phyloP scores from a whole-genome alignment of 2,113 vertebrate species.

The Pomatorhinus ruficollis region DNA sequence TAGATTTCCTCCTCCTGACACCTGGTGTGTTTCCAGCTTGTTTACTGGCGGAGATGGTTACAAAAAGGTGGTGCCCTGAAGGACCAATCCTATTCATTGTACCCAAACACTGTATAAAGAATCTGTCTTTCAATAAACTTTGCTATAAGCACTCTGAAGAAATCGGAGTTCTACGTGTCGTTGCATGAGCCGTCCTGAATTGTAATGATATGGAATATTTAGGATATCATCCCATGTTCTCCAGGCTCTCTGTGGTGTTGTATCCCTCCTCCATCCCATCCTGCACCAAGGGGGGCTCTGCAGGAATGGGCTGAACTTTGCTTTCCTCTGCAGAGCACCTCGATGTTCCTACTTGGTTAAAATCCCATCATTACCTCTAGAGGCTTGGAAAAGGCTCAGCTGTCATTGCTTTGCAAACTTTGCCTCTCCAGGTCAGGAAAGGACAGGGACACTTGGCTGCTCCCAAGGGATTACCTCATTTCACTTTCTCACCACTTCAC shows the following conservation, averaged over 20 bases:
- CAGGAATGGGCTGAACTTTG: neutral
- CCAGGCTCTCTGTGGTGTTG: neutral
- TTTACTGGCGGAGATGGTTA: no score
- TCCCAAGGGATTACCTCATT: neutral
- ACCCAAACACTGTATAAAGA: no score
- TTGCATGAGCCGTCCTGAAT: no score
- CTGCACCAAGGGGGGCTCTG: neutral
- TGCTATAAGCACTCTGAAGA: no score
- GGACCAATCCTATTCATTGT: no score
- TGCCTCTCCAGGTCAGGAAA: neutral
- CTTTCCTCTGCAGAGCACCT: neutral
- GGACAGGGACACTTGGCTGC: neutral
- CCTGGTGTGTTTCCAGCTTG: no score
- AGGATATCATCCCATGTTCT: neutral
- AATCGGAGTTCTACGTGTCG: no score
- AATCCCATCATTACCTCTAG: fast-evolving
- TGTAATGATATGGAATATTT: neutral
- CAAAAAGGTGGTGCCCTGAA: no score
- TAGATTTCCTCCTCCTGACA: no score
- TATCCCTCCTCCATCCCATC: neutral
- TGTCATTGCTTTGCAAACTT: neutral
- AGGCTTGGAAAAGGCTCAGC: neutral
- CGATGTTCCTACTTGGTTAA: neutral
- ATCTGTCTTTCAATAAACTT: no score
- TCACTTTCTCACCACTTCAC: constrained; percentile 69